Percentiles rank a stretch among this genome's conserved stretches.
phyloP scores from a whole-genome alignment of 2,797 vertebrate genomes.

The Calcarius lapponicus region DNA sequence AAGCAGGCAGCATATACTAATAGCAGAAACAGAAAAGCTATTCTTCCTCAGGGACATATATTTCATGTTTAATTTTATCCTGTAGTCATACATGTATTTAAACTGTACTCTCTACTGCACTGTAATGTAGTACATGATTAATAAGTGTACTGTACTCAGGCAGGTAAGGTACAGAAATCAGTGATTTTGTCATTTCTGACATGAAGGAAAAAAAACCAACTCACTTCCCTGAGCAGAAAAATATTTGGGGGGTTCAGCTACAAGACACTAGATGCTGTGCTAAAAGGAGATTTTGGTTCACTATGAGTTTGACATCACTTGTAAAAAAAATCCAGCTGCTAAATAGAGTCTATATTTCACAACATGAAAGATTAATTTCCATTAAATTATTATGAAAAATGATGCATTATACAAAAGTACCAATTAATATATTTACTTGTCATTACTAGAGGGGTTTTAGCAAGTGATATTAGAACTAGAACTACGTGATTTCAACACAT shows the following conservation, averaged over 20 bases:
- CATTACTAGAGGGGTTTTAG: neutral
- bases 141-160: neutral
- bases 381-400: neutral
- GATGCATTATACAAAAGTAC: neutral
- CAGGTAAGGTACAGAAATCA: neutral
- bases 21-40: neutral
- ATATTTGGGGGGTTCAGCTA: neutral
- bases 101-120: neutral
- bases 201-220: neutral
- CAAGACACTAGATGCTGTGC: neutral
- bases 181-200: neutral
- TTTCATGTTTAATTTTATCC: neutral
- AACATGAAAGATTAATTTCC: neutral
- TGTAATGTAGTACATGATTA: neutral
- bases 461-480: neutral
- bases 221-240: neutral
- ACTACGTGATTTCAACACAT: neutral
- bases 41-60: neutral
- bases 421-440: neutral
- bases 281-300: neutral
- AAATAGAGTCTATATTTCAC: neutral
- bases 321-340: neutral
- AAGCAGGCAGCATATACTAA: neutral
- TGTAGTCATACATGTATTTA: neutral
- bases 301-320: neutral